Base-by-base conservation (phyloP, 2,888 invertebrate species). In the Drosophila algonquin region DNA sequence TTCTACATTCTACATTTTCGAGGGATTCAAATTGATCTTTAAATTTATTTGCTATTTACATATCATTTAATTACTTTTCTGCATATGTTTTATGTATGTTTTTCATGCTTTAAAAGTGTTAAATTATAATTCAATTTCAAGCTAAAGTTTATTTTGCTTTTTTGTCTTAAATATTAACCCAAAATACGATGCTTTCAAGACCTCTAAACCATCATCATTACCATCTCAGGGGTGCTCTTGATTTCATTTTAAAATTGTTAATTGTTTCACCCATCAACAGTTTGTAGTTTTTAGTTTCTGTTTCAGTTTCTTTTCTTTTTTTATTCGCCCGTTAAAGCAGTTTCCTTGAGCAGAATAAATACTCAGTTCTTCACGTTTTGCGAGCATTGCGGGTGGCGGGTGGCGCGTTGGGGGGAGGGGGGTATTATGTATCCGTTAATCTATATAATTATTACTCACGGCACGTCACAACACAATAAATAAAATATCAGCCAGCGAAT, bases 371-470 rank as follows among this genome's bases (percentile, higher is more conserved):
- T 54, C 58, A 59, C 40, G 58, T 40, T 59, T 54, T 21, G 21
- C 18, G 27, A 16, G 63, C 51, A 46, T 44, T 16, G 48, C 55
- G 54, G 52, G 52, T 52, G 35, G 46, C 12, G 35, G 59, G n/a
- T 9, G 32, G 5, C 21, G 21, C 1, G 21, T 21, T 3, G 21
- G 3, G 21, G 21, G 21, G 21, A 3, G 3, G 2, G 52, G 18
- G 18, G 35, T 40, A 3, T 16, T 16, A 14, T 14, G 14, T 7
- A 40, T 72, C 45, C 46, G 80, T 24, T 58, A 65, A 86, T 89
- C 86, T 86, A 80, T 76, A 75, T 80, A 85, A 78, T 89, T 85
- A 87, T 89, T 89, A 86, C 89, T 89, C 90, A 89, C 76, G 81
- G 81, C 87, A 89, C 86, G 86, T 89, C 86, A 86, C 81, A 89